A percentile compares a stretch with the other conserved stretches of the same genome.
Conservation (phyloP, 1,140 invertebrate species). For the Drosophila triauraria region DNA sequence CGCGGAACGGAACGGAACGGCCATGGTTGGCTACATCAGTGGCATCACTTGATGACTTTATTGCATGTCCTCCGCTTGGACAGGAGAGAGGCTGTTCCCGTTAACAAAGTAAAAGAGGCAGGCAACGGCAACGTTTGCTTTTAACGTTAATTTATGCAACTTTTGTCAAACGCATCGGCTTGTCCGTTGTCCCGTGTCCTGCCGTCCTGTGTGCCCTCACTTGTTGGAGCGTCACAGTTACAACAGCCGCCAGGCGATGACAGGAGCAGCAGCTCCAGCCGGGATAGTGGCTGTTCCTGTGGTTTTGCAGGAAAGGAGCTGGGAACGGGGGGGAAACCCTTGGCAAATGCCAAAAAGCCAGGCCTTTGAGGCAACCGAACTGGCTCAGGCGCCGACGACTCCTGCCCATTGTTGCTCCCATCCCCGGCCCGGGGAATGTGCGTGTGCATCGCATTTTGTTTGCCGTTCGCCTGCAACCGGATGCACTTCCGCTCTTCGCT, state of each 20-base stretch:
- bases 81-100: constrained; percentile 2
- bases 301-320: neutral
- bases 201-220: constrained; percentile 33
- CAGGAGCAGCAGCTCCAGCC: constrained; percentile 3
- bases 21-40: constrained; percentile 31
- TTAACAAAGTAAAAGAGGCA: constrained; percentile 72
- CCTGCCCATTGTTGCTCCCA: constrained; percentile 23
- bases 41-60: constrained; percentile 77
- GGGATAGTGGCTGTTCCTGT: neutral
- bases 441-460: constrained; percentile 49
- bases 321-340: neutral
- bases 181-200: neutral
- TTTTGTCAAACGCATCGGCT: constrained; percentile 71
- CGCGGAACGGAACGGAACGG: neutral
- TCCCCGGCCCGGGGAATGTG: constrained; percentile 7
- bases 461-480: constrained; percentile 59
- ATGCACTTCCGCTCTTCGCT: constrained; percentile 62
- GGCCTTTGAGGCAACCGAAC: constrained; percentile 51
- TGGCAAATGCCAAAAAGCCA: constrained; percentile 15
- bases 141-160: constrained; percentile 83
- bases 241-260: constrained; percentile 25
- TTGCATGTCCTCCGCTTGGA: constrained; percentile 58
- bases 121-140: constrained; percentile 62
- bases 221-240: constrained; percentile 46
- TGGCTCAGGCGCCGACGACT: constrained; percentile 21